Evolutionary conservation across 2,888 invertebrate genomes (phyloP), one percentile per base, ranked within the genome.

Genomic region (Drosophila neotestacea): DNA sequence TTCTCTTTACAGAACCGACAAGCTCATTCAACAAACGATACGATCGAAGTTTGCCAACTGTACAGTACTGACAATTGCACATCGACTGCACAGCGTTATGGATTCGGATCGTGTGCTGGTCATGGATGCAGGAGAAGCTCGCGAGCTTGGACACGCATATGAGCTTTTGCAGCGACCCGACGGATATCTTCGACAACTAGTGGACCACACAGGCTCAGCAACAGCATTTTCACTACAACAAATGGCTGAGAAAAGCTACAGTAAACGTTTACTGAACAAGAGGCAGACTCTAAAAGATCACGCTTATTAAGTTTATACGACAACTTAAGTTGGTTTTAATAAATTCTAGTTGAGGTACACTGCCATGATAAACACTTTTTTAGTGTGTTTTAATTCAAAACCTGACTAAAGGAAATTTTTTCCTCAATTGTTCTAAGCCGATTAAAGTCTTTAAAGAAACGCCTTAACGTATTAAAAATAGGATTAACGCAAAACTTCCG

Each of bases 1-100:
- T 27, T 48, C 7, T 16, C n/a, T 11, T 59, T 89, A 5, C 58
- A 95, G 95, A 89, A 98, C 97, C n/a, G 97, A 97, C 90, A 94
- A 94, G 11, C 91, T 97, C 27, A 98, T 98, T 84, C 97, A 97
- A 91, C 94, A 94, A 81, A 97, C 97, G 0, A 97, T 98, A 48
- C 94, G 97, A 58, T 94, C 94, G 50, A 95, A 96, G 91, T 98
- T 98, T 91, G 93, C 94, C 0, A 93, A 95, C 42, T 98, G 97
- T 91, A 97, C 97, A 0, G 97, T 98, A 3, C 92, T 98, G 16
- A 98, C 98, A 0, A 97, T 98, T 34, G 98, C 98, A 4, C 98
- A 98, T 93, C 94, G 98, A 6, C 93, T 98, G 66, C 96, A 98
- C 91, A 98, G 98, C 0, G 96, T 98, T 39, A 98, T 98, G 93